These are phyloP conservation scores for Idaea straminata DNA, from an alignment of 2,888 invertebrate species.

Conservation along the genomic window DNA sequence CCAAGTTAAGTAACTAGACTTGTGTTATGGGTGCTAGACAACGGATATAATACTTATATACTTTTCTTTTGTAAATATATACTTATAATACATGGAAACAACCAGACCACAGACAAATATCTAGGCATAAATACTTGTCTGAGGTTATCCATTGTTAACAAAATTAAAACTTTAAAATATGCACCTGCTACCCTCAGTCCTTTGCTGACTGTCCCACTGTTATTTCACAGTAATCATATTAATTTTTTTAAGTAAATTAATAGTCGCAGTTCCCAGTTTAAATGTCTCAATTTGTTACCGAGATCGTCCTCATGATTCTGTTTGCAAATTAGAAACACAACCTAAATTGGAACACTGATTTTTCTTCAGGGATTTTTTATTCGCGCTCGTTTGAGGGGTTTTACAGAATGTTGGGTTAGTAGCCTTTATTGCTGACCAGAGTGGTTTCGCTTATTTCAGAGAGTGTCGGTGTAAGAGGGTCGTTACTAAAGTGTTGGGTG, in stretches of 20 bases:
- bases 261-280: not conserved
- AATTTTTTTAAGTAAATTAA: not conserved
- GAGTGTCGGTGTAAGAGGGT: not conserved
- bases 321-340: not conserved
- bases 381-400: not conserved
- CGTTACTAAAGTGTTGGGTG: not conserved
- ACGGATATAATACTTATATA: too few species aligned
- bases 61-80: too few species aligned
- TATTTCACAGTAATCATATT: too few species aligned
- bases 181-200: too few species aligned
- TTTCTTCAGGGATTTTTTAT: not conserved
- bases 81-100: too few species aligned
- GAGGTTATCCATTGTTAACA: too few species aligned
- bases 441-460: slow-evolving; percentile 1
- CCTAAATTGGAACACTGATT: not conserved
- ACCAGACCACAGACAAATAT: too few species aligned
- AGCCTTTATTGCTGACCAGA: not conserved
- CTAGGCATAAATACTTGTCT: too few species aligned
- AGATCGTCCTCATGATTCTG: not conserved
- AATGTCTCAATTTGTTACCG: not conserved
- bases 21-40: too few species aligned
- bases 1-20: too few species aligned
- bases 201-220: too few species aligned
- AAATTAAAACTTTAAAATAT: too few species aligned
- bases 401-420: not conserved